These are phyloP conservation scores for Cherax quadricarinatus DNA, from an alignment of 1,140 invertebrate species.

Conservation along the genomic window DNA sequence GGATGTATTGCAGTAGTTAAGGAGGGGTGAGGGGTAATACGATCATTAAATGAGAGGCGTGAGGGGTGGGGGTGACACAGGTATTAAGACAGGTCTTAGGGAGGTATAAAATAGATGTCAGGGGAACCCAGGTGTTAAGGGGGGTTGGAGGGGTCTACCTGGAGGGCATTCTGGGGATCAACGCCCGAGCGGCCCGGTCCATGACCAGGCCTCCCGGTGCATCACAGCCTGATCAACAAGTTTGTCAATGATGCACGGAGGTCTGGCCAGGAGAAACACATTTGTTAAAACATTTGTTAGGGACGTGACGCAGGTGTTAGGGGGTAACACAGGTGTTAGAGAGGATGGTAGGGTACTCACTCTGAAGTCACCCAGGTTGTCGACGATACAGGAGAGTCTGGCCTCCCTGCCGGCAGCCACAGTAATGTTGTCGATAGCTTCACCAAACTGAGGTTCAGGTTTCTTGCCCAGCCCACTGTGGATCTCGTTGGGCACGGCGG, in stretches of 20 bases:
- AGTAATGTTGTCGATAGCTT: conserved; percentile 65
- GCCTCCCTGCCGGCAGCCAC: conserved; percentile 62
- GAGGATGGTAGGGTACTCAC: conserved; percentile 16
- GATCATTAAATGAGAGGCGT: too few relatives aligned
- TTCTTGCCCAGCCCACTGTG: conserved; percentile 6
- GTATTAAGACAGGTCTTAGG: too few relatives aligned
- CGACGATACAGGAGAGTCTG: conserved; percentile 63
- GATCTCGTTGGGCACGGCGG: conserved; percentile 30
- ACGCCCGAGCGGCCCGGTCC: conserved; percentile 34
- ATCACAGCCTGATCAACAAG: not conserved
- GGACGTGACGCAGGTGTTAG: too few relatives aligned
- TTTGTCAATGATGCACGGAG: conserved; percentile 68
- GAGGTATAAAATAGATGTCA: too few relatives aligned
- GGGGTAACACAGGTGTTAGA: too few relatives aligned
- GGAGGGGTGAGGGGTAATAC: too few relatives aligned
- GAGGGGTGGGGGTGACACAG: too few relatives aligned
- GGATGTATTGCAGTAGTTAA: too few relatives aligned
- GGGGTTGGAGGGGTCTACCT: too few relatives aligned
- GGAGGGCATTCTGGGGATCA: too few relatives aligned
- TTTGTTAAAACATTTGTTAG: too few relatives aligned
- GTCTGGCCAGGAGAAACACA: conserved; percentile 11
- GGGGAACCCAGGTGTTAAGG: too few relatives aligned
- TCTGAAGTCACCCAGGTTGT: conserved; percentile 71
- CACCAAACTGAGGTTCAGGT: conserved; percentile 53
- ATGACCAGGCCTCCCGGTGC: conserved; percentile 4